Evolutionary conservation across 2,113 vertebrate species (phyloP).

Genomic region (Sceloporus undulatus): DNA sequence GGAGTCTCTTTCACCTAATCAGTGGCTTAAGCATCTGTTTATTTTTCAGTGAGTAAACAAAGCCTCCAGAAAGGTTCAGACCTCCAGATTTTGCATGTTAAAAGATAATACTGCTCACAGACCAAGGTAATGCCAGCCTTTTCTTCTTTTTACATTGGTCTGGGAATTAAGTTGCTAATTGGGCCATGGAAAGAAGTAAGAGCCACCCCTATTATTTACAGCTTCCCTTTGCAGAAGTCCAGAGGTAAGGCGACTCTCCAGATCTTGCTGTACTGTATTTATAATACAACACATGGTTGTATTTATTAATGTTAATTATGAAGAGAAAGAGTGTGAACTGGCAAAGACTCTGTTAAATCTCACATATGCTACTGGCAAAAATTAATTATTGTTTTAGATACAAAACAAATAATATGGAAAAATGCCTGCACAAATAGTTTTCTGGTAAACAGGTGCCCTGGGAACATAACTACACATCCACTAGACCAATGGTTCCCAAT

Average conservation of each 20-base stretch:
- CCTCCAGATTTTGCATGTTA: constrained; percentile 45
- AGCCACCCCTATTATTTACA: constrained; percentile 58
- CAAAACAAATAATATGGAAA: background rate
- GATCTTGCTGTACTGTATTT: background rate
- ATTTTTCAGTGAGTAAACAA: constrained; percentile 66
- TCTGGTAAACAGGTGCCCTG: background rate
- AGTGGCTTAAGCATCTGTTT: constrained; percentile 73
- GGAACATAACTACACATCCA: background rate
- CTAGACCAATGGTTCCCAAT: no score
- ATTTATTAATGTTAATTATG: background rate
- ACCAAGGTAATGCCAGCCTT: constrained; percentile 46
- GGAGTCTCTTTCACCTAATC: constrained; percentile 59
- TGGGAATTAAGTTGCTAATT: constrained; percentile 59
- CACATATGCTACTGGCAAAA: background rate
- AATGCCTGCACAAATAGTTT: background rate
- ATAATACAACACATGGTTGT: background rate
- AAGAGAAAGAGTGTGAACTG: background rate
- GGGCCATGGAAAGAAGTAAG: constrained; percentile 45
- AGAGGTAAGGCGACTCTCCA: constrained; percentile 31
- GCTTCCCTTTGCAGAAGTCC: constrained; percentile 18
- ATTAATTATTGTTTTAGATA: background rate
- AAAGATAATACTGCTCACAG: constrained; percentile 37
- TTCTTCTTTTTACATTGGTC: constrained; percentile 51
- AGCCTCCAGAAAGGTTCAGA: constrained; percentile 33
- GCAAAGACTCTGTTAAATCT: background rate